Evolutionary conservation across 2,797 vertebrate genomes (phyloP), one percentile per base, ranked within the genome.

Genomic region (Cygnus olor): DNA sequence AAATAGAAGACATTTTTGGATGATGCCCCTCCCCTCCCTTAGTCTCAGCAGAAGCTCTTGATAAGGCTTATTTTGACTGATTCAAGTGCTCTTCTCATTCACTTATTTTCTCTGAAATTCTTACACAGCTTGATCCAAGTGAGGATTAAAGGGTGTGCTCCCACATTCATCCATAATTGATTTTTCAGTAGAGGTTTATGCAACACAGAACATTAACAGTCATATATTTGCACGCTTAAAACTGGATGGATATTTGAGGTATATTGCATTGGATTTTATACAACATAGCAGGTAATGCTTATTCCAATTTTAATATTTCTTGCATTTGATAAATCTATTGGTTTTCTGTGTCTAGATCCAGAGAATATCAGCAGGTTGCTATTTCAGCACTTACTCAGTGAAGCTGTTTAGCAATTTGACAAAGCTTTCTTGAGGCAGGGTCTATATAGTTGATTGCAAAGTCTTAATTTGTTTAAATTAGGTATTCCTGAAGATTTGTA

Each of bases 161-260:
- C 65, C 65, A 85, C 65, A 54, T 91, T 92, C 79, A 92, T 83
- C 85, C 51, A 44, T 93, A 92, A 92, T 92, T 91, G 73, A 78
- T 93, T 80, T 70, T 90, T 94, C 90, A 70, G 69, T 38, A 51
- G 83, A 73, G 45, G 40, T 88, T 89, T 89, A 36, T 79, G 73
- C 14, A 5, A 32, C 36, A 44, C 24, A 73, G 69, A 53, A 92
- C 54, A 63, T 84, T 21, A 85, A 77, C 47, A 88, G 72, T 74
- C 1, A 0, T 65, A 14, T 10, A 74, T 82, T 70, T 84, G 34
- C 42, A 64, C 68, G 27, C 61, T 61, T 89, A 58, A 77, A 83
- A 56, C 38, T 25, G 44, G 21, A 25, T 56, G 36, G 42, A 4
- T 11, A 38, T 44, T 1, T 14, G 70, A 74, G 25, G 11, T 8